These are phyloP conservation scores for Crenuchus spilurus DNA, from an alignment of 2,797 vertebrate species.

Conservation along the genomic window DNA sequence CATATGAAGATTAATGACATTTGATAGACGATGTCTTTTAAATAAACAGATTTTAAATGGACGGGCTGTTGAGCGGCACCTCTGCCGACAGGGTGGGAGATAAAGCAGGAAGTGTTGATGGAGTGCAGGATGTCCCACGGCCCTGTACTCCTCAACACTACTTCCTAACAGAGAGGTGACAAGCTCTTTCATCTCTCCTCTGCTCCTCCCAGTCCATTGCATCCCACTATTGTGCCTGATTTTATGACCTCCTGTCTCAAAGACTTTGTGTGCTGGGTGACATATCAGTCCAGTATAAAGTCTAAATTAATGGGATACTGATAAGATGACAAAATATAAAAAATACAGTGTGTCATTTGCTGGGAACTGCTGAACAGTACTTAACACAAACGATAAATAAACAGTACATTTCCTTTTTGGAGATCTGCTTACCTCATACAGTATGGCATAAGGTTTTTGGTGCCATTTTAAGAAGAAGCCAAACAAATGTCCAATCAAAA, in stretches of 20 bases:
- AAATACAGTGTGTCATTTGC: no score
- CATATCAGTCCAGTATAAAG: no score
- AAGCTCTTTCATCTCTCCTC: slow-evolving; percentile 71
- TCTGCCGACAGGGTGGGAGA: slow-evolving; percentile 22
- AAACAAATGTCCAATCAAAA: no score
- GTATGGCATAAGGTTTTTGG: no score
- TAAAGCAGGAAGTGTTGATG: slow-evolving; percentile 46
- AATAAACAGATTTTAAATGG: slow-evolving; percentile 46
- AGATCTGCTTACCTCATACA: no score
- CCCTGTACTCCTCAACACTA: slow-evolving; percentile 33
- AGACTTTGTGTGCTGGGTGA: no score
- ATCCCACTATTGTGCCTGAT: slow-evolving; percentile 42
- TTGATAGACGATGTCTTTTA: slow-evolving; percentile 20
- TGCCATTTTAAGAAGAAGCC: no score
- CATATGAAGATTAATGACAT: slow-evolving; percentile 10
- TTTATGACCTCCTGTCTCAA: slow-evolving; percentile 54
- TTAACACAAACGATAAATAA: no score
- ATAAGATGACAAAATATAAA: no score
- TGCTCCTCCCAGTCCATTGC: slow-evolving; percentile 39
- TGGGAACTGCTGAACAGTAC: no score
- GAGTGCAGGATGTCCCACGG: slow-evolving; percentile 43
- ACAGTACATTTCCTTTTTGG: no score
- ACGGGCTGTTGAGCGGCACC: slow-evolving; percentile 1
- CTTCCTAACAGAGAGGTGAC: slow-evolving; percentile 70
- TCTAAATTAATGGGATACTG: no score